Evolutionary conservation across 2,113 vertebrate genomes (phyloP).

Genomic region (Lucifuga dentata): DNA sequence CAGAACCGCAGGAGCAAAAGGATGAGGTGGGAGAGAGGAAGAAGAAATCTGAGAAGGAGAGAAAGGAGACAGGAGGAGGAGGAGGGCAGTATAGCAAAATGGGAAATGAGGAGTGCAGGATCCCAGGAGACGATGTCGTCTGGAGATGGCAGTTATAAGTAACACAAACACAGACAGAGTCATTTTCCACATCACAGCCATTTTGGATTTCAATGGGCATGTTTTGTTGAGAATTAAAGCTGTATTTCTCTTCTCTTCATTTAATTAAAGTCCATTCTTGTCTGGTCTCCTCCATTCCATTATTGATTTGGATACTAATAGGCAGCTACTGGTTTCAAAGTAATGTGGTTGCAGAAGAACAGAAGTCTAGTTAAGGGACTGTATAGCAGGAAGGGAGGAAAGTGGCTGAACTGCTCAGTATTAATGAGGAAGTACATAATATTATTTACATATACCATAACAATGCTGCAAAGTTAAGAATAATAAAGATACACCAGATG

Average conservation of each 20-base stretch:
- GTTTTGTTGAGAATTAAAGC: neutral
- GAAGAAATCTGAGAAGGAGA: too few relatives aligned
- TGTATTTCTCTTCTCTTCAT: constrained; percentile 24
- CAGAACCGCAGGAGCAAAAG: too few relatives aligned
- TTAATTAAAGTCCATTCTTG: constrained; percentile 27
- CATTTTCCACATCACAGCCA: neutral
- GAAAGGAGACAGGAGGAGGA: neutral
- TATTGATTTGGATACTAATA: constrained; percentile 50
- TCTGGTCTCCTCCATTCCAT: constrained; percentile 40
- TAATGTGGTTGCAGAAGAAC: constrained; percentile 18
- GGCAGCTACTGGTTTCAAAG: constrained; percentile 42
- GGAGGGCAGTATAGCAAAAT: too few relatives aligned
- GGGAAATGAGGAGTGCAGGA: neutral
- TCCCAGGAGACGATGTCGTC: neutral
- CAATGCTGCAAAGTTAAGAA: too few relatives aligned
- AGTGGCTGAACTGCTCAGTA: constrained; percentile 12
- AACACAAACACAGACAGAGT: neutral
- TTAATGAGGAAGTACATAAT: constrained; percentile 1
- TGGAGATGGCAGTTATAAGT: neutral
- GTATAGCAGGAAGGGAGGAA: neutral
- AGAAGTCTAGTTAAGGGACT: neutral
- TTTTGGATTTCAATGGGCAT: too few relatives aligned
- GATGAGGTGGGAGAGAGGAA: too few relatives aligned
- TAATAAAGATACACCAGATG: too few relatives aligned
- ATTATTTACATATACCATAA: too few relatives aligned